phyloP scores from a whole-genome alignment of 1,140 invertebrate genomes.

The Apis cerana region DNA sequence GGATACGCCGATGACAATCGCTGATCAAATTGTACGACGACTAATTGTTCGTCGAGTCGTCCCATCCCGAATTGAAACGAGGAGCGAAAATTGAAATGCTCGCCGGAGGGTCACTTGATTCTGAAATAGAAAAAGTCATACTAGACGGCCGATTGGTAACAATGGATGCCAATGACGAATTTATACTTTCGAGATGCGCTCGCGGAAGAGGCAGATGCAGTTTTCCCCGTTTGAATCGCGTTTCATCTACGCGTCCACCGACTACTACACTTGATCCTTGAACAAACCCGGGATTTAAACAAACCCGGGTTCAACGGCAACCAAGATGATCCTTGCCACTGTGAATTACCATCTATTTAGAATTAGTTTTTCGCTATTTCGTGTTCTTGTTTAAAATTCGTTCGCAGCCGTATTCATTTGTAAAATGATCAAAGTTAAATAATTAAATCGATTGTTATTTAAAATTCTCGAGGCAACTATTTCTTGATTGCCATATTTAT shows the following conservation, averaged over 20 bases:
- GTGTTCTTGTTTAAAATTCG: too few species aligned
- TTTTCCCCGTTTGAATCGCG: conserved; percentile 1
- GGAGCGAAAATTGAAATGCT: conserved; percentile 74
- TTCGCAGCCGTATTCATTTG: too few species aligned
- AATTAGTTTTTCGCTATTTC: too few species aligned
- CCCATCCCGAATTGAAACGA: conserved; percentile 68
- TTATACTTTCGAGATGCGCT: conserved; percentile 42
- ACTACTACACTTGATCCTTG: too few species aligned
- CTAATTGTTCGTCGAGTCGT: conserved; percentile 76
- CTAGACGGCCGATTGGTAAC: conserved; percentile 52
- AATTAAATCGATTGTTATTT: too few species aligned
- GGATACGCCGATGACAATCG: conserved; percentile 74
- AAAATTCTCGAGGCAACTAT: too few species aligned
- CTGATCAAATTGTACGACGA: conserved; percentile 75
- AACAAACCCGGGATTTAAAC: too few species aligned
- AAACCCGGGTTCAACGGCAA: too few species aligned
- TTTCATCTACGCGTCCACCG: background rate
- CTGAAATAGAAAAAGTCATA: conserved; percentile 63
- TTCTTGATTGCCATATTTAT: too few species aligned
- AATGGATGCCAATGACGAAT: conserved; percentile 52
- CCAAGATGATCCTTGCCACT: too few species aligned
- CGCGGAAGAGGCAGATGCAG: conserved; percentile 1
- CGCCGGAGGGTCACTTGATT: conserved; percentile 64
- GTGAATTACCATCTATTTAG: too few species aligned
- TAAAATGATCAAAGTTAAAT: too few species aligned